phyloP scores from a whole-genome alignment of 2,888 invertebrate genomes.

The Kryphioiulus occultus region DNA sequence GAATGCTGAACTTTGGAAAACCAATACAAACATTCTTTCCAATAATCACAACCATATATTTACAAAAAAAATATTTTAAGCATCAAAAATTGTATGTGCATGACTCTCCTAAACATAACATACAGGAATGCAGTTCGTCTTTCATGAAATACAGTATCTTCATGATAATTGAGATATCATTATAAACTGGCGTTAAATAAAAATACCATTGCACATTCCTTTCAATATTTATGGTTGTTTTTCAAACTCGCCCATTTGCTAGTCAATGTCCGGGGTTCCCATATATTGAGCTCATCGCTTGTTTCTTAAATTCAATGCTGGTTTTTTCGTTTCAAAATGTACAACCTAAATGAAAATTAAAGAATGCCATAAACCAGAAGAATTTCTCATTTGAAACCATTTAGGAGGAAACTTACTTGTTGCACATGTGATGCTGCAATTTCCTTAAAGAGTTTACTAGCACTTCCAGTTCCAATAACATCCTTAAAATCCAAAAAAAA shows the following conservation, averaged over 20 bases:
- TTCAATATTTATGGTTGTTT: not conserved
- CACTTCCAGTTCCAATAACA: slow-evolving; percentile 49
- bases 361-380: not conserved
- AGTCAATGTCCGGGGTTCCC: not conserved
- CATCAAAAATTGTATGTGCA: too few species aligned
- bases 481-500: slow-evolving; percentile 10
- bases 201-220: not conserved
- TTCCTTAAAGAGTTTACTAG: slow-evolving; percentile 40
- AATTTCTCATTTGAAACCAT: not conserved
- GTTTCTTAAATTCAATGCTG: not conserved
- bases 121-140: too few species aligned
- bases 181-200: not conserved
- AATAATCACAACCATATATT: too few species aligned
- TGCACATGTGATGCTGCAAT: slow-evolving; percentile 49
- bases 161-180: too few species aligned
- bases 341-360: slow-evolving; percentile 45
- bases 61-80: too few species aligned
- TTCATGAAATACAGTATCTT: too few species aligned
- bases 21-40: too few species aligned
- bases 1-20: too few species aligned
- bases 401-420: slow-evolving; percentile 22
- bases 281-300: not conserved
- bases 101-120: too few species aligned
- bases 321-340: slow-evolving; percentile 39
- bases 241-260: not conserved